A percentile compares a stretch with the other conserved stretches of the same genome.
Conservation (phyloP, 1,140 invertebrate genomes). For the Anastrepha obliqua region DNA sequence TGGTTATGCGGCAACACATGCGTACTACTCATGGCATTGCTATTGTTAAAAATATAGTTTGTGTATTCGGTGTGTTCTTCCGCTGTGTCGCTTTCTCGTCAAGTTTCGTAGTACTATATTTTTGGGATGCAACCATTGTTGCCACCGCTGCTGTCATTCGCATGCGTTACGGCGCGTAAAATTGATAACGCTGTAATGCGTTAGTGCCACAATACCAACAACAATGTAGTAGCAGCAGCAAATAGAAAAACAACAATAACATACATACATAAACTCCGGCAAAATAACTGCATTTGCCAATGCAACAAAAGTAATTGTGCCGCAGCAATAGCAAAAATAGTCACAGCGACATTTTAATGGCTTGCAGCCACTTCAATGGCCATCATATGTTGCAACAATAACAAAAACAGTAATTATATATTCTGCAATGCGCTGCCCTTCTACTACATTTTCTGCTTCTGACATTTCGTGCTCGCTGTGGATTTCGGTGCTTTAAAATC, state of each 20-base stretch:
- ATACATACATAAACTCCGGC: background rate
- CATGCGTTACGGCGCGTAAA: conserved; percentile 8
- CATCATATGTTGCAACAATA: background rate
- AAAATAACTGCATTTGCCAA: conserved; percentile 23
- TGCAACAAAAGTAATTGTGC: conserved; percentile 3
- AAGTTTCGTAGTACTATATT: background rate
- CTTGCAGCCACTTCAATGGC: background rate
- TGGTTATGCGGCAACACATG: background rate
- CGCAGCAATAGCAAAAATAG: background rate
- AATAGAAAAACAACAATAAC: conserved; percentile 10
- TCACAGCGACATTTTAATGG: conserved; percentile 3
- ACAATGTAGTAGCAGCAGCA: background rate
- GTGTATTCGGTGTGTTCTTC: background rate
- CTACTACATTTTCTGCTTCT: too few species aligned
- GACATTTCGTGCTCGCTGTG: background rate
- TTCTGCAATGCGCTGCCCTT: background rate
- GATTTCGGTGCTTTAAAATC: conserved; percentile 14
- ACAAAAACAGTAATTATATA: background rate
- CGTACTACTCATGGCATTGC: background rate
- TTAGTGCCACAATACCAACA: background rate
- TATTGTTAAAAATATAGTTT: background rate
- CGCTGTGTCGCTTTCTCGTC: too few species aligned
- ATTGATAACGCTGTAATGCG: conserved; percentile 37
- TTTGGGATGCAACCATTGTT: background rate
- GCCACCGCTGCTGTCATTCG: background rate